phyloP scores from a whole-genome alignment of 1,140 invertebrate species.

The Drosophila azteca region DNA sequence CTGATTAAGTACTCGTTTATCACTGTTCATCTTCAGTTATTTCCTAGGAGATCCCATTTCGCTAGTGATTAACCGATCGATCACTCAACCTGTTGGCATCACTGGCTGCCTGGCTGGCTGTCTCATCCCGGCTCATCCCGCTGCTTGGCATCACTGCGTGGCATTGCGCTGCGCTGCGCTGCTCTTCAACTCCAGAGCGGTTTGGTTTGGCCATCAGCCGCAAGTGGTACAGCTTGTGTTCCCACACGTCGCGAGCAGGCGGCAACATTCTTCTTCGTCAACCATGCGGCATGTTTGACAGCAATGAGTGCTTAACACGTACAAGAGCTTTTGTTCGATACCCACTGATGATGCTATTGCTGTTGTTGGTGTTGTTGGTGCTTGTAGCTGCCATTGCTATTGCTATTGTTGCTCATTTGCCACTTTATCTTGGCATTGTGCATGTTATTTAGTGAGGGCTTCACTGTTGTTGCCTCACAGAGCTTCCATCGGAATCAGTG shows the following conservation, averaged over 20 bases:
- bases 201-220: constrained; percentile 43
- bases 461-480: constrained; percentile 54
- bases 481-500: constrained; percentile 44
- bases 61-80: too few relatives aligned
- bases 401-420: constrained; percentile 66
- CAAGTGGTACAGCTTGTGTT: constrained; percentile 74
- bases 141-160: not conserved
- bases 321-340: constrained; percentile 73
- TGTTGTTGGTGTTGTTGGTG: constrained; percentile 36
- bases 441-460: constrained; percentile 68
- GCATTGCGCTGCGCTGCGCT: constrained; percentile 9
- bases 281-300: constrained; percentile 76
- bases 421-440: constrained; percentile 80
- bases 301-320: constrained; percentile 80
- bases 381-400: constrained; percentile 22
- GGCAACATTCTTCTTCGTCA: constrained; percentile 69
- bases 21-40: too few relatives aligned
- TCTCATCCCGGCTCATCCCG: too few relatives aligned
- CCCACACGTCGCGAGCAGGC: constrained; percentile 59
- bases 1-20: too few relatives aligned
- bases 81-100: too few relatives aligned
- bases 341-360: constrained; percentile 47
- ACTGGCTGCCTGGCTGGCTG: not conserved
- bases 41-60: too few relatives aligned
- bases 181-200: constrained; percentile 1